Evolutionary conservation across 2,888 invertebrate genomes (phyloP).

Genomic region (Nemurella pictetii): DNA sequence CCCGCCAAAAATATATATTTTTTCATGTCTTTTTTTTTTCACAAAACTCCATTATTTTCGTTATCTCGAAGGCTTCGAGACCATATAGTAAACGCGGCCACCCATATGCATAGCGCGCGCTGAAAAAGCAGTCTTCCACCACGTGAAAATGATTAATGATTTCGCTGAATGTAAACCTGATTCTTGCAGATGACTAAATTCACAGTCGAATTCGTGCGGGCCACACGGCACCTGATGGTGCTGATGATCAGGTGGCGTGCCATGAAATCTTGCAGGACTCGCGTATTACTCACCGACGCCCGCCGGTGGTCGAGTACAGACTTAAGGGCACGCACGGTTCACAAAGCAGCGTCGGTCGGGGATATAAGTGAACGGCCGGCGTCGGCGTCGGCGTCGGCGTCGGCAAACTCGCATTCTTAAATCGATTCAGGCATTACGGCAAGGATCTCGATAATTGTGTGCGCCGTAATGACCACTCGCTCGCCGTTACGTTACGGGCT

Average conservation of each 20-base stretch:
- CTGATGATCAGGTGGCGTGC: conserved; percentile 22
- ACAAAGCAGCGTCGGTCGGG: no score
- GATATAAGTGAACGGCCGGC: not conserved
- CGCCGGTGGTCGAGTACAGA: no score
- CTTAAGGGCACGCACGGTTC: not conserved
- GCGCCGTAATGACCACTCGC: not conserved
- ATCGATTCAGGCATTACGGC: not conserved
- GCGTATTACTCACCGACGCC: conserved; percentile 5
- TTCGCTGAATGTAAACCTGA: conserved; percentile 20
- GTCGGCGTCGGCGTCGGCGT: not conserved
- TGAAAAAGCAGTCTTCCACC: not conserved
- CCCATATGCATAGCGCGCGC: not conserved
- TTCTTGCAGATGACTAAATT: conserved; percentile 30
- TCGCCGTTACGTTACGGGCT: not conserved
- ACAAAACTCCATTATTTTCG: not conserved
- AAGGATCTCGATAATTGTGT: not conserved
- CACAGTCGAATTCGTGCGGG: conserved; percentile 20
- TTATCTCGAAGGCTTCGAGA: not conserved
- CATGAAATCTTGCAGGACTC: not conserved
- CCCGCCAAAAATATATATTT: not conserved
- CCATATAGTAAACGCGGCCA: not conserved
- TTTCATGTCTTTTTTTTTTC: not conserved
- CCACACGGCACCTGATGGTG: not conserved
- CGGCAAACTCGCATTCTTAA: not conserved
- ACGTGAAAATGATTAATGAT: conserved; percentile 24